Evolutionary conservation across 64 coral and sea anemone genomes (phyloP), one percentile per base, ranked within the genome.

Genomic region (Cladopsammia gracilis): DNA sequence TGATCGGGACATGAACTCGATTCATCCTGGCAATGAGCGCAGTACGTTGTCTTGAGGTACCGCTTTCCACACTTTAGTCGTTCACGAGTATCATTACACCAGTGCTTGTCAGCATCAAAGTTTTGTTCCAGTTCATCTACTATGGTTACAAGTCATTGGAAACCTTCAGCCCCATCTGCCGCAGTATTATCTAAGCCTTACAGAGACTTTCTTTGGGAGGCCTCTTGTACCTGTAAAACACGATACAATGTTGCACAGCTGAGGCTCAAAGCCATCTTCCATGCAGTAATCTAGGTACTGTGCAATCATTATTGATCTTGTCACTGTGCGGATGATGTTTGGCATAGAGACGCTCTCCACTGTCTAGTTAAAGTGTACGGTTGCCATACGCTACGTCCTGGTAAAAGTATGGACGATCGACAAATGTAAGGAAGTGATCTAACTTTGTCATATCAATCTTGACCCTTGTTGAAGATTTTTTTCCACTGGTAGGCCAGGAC

Each of bases 1-100:
- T 87, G 66, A 69, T 87, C 85, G 52, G 85, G 64, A 45, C 85
- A 87, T 13, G 22, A 49, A 49, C 67, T 87, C 73, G 49, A 45
- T 58, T 73, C 34, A 48, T 70, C 60, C 42, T 48, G 87, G 54
- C 78, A 81, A 59, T 81, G 49, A 6, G 12, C 54, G 4, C 15
- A 11, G 25, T 81, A 81, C 5, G 4, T 25, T 53, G 78, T 24
- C 53, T 81, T 81, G 12, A 81, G 25, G 54, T 81, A 81, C 3
- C 48, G 13, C 25, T 81, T 50, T 81, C 48, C 78, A 25, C 48
- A n/a, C 14, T 53, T 50, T 7, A 81, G 12, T 24, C 23, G 7
- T 23, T 57, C 58, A 3, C 11, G 50, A 5, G 25, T 60, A 4
- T 50, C 78, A 15, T 59, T 25, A 23, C 24, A 53, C 78, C 78